phyloP scores from a whole-genome alignment of 2,888 invertebrate species.

The Acanthosoma haemorrhoidale region DNA sequence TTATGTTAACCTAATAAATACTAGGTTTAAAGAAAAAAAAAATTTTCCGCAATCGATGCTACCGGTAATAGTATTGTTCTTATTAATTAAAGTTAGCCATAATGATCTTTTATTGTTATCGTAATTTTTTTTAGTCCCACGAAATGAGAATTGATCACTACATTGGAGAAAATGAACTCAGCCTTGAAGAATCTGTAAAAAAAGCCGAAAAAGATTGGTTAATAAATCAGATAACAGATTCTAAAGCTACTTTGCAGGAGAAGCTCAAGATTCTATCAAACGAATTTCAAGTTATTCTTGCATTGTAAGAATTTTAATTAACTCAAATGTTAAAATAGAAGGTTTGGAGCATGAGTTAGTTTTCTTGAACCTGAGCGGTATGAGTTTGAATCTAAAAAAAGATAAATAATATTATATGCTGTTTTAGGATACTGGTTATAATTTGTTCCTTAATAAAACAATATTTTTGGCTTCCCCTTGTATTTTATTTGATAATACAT shows the following conservation, averaged over 20 bases:
- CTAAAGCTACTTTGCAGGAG: conserved; percentile 56
- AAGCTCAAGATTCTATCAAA: conserved; percentile 53
- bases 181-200: conserved; percentile 64
- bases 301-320: conserved; percentile 50
- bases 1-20: conserved; percentile 9
- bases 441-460: too few relatives aligned
- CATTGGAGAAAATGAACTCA: conserved; percentile 48
- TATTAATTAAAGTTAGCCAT: background rate
- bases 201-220: conserved; percentile 61
- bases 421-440: too few relatives aligned
- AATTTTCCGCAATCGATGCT: conserved; percentile 7
- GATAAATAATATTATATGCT: too few relatives aligned
- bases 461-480: too few relatives aligned
- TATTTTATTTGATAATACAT: too few relatives aligned
- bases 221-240: conserved; percentile 57
- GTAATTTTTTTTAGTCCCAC: background rate
- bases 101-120: background rate
- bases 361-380: too few relatives aligned
- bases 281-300: conserved; percentile 56
- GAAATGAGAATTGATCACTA: conserved; percentile 38
- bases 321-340: too few relatives aligned
- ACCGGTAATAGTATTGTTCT: background rate
- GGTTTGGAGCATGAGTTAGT: too few relatives aligned
- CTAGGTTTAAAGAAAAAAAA: conserved; percentile 33
- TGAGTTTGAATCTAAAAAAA: too few relatives aligned